phyloP scores from a whole-genome alignment of 37 sponge, comb jelly and placozoan genomes.

The Hormiphora californensis region DNA sequence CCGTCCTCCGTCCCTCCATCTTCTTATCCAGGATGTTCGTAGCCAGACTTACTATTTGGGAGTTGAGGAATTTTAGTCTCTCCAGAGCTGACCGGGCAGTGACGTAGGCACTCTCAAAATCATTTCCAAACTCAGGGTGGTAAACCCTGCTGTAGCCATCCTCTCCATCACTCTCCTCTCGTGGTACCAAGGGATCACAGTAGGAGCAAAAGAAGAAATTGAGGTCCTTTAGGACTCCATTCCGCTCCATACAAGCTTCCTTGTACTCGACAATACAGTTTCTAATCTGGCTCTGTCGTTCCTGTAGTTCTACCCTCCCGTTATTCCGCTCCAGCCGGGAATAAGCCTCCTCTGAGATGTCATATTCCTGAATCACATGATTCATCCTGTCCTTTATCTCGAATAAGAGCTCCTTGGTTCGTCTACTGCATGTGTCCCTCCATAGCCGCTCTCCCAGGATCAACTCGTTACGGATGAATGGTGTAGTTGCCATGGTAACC shows the following conservation, averaged over 20 bases:
- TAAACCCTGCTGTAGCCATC: not conserved
- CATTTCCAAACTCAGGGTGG: conserved; percentile 11
- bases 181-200: not conserved
- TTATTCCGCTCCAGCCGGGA: not conserved
- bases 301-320: not conserved
- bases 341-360: conserved; percentile 20
- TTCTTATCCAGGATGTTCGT: conserved; percentile 16
- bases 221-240: not conserved
- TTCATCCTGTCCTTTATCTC: conserved; percentile 27
- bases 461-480: conserved; percentile 5
- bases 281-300: not conserved
- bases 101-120: conserved; percentile 8
- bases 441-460: conserved; percentile 20
- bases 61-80: conserved; percentile 17
- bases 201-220: conserved; percentile 48
- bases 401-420: not conserved
- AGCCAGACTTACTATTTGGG: conserved; percentile 4
- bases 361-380: conserved; percentile 18
- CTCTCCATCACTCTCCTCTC: not conserved
- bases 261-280: not conserved
- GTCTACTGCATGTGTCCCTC: not conserved
- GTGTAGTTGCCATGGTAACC: conserved; percentile 15
- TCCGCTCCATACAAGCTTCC: conserved; percentile 18
- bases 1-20: too few species aligned
- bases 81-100: not conserved